These are phyloP conservation scores for Aromia moschata DNA, from an alignment of 2,888 invertebrate species.

Conservation along the genomic window DNA sequence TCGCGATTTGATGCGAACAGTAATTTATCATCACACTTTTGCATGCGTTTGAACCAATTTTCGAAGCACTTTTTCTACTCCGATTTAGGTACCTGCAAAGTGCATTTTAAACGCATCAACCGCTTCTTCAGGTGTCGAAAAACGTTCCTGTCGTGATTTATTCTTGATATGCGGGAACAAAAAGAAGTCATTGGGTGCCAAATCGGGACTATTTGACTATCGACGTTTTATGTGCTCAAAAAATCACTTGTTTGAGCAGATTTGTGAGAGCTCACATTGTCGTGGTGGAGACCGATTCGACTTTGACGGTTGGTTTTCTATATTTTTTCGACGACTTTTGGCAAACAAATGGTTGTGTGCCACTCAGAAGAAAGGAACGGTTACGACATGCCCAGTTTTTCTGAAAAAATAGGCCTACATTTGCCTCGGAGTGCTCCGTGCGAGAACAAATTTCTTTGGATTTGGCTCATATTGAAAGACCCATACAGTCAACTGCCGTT, in stretches of 20 bases:
- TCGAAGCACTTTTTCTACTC: not conserved
- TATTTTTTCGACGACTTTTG: not conserved
- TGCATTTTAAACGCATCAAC: constrained; percentile 43
- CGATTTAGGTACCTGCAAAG: constrained; percentile 38
- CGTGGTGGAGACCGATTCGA: not conserved
- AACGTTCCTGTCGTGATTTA: constrained; percentile 40
- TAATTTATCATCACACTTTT: not conserved
- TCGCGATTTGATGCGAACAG: too few relatives aligned
- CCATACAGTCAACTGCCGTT: not conserved
- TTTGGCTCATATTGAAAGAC: not conserved
- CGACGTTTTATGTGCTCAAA: constrained; percentile 13
- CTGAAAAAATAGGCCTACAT: not conserved
- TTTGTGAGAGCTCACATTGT: not conserved
- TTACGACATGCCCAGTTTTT: not conserved
- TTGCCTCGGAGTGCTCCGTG: not conserved
- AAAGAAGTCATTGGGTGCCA: constrained; percentile 45
- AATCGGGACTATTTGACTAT: constrained; percentile 34
- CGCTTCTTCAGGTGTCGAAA: constrained; percentile 42
- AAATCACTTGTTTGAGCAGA: not conserved
- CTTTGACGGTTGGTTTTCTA: not conserved
- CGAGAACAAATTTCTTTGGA: not conserved
- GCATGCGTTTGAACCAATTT: not conserved
- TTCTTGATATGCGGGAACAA: constrained; percentile 41
- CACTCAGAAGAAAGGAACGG: not conserved
- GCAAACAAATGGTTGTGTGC: not conserved